Evolutionary conservation across 2,888 invertebrate genomes (phyloP), one percentile per base, ranked within the genome.

Genomic region (Oscheius sp.): DNA sequence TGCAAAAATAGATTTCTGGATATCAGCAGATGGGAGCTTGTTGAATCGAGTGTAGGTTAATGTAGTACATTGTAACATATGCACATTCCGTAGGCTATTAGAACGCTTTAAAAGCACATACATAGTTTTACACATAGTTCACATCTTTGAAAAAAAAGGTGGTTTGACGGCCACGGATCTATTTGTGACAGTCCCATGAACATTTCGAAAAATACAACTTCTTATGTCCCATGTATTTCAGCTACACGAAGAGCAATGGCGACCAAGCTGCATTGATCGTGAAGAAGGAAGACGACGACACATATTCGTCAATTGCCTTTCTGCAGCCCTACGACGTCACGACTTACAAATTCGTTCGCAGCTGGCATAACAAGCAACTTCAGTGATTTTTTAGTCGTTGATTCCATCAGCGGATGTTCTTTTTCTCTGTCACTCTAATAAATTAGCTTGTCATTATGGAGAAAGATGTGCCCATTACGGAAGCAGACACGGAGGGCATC

Each of bases 311-410:
- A 33, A 42, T 63, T 21, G 63, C 32, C n/a, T 63, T 63, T 48
- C 29, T 63, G n/a, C 63, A 63, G 63, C 63, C 63, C 9, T 63
- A 63, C 63, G 63, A 63, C 48, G 33, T 63, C 21, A 29, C 47
- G 10, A 63, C 63, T 21, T 63, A 63, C 29, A 63, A 63, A 48
- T 63, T 63, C 50, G 48, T 63, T 11, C 47, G 47, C 47, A 48
- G 48, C 29, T 47, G 63, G 21, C 47, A 47, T 42, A 42, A 7
- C 42, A 42, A 42, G 42, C 42, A 42, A 42, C 42, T 42, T 42
- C 42, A 63, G 48, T 63, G 50, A 63, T 48, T 29, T 63, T 29
- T 21, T 63, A 21, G 3, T 1, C 29, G n/a, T 4, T 53, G 7
- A 9, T 11, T 11, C 7, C 60, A 60, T 60, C 21, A 21, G 21